Evolutionary conservation across 1,140 invertebrate species (phyloP).

Genomic region (Zaprionus davidi): DNA sequence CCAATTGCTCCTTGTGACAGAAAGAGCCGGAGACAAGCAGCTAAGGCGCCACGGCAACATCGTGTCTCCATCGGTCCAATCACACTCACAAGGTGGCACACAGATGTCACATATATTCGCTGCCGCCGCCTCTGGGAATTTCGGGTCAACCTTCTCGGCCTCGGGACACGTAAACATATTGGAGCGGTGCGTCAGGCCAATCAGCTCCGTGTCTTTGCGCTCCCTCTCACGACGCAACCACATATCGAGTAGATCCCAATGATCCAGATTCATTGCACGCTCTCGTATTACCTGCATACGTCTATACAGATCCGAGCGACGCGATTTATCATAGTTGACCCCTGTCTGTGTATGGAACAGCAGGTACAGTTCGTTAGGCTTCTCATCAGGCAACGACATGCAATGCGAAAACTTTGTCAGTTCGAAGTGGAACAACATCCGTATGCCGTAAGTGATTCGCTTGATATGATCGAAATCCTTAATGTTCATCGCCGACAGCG

Average conservation of each 20-base stretch:
- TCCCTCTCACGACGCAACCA: constrained; percentile 59
- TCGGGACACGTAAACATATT: constrained; percentile 40
- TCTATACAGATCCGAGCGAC: constrained; percentile 59
- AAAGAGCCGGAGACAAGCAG: constrained; percentile 19
- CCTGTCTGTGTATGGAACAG: constrained; percentile 68
- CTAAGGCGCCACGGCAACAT: constrained; percentile 53
- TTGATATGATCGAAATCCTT: constrained; percentile 67
- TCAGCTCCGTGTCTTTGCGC: constrained; percentile 34
- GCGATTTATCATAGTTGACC: constrained; percentile 53
- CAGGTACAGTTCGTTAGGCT: constrained; percentile 64
- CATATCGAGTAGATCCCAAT: constrained; percentile 64
- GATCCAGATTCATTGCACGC: constrained; percentile 47
- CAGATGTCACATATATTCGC: constrained; percentile 42
- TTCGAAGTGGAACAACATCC: constrained; percentile 69
- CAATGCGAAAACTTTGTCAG: constrained; percentile 57
- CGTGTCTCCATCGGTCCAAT: constrained; percentile 44
- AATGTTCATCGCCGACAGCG: constrained; percentile 69
- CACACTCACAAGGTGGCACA: constrained; percentile 67
- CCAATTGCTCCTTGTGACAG: constrained; percentile 35
- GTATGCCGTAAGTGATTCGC: constrained; percentile 64
- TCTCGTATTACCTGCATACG: constrained; percentile 62
- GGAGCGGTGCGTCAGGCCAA: constrained; percentile 20
- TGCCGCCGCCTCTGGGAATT: not conserved
- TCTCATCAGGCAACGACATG: constrained; percentile 54
- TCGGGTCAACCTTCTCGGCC: no score